Evolutionary conservation across 2,797 vertebrate species (phyloP).

Genomic region (Poeciliopsis infans): DNA sequence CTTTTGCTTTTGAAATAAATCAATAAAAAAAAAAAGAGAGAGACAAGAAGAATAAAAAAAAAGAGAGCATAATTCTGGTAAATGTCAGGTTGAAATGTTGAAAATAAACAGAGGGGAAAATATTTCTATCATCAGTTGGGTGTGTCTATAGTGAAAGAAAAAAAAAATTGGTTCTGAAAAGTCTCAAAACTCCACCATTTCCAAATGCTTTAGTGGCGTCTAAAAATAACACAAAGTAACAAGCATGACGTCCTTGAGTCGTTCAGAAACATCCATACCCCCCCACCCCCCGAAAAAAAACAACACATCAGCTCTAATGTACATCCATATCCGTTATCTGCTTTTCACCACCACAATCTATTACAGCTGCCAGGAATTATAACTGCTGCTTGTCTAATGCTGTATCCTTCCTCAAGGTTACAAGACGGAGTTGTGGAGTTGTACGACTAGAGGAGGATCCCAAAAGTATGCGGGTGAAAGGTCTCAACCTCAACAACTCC

Average conservation of each 20-base stretch:
- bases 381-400: neutral
- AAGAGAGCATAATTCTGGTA: slow-evolving; percentile 19
- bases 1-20: slow-evolving; percentile 41
- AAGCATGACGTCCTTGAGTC: slow-evolving; percentile 56
- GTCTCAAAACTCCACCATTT: slow-evolving; percentile 11
- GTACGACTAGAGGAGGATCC: neutral
- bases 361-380: slow-evolving; percentile 2
- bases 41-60: slow-evolving; percentile 13
- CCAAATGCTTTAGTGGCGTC: slow-evolving; percentile 56
- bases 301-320: neutral
- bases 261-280: slow-evolving; percentile 32
- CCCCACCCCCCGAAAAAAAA: slow-evolving; percentile 25
- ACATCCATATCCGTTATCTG: neutral
- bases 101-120: slow-evolving; percentile 58
- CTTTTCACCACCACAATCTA: slow-evolving; percentile 4
- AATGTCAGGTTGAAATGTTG: slow-evolving; percentile 41
- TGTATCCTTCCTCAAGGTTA: neutral
- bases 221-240: slow-evolving; percentile 55
- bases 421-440: neutral
- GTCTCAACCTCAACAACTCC: neutral
- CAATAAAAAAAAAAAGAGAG: slow-evolving; percentile 38
- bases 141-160: neutral
- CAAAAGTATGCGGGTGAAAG: neutral
- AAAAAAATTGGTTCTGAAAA: neutral
- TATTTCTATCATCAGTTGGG: neutral